phyloP scores from a whole-genome alignment of 2,113 vertebrate genomes.

The Podarcis cretensis region DNA sequence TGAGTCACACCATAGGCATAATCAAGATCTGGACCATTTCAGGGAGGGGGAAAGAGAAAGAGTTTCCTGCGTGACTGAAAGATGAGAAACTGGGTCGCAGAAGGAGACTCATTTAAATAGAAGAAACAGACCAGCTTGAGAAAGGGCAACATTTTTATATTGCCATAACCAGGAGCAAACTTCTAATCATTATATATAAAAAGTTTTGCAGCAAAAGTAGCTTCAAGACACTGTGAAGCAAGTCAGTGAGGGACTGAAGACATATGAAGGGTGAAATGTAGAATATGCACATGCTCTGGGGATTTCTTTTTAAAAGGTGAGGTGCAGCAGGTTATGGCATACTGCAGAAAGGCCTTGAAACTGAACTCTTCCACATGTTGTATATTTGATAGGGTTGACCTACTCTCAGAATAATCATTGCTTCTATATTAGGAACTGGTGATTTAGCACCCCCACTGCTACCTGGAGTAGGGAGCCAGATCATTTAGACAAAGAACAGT shows the following conservation, averaged over 20 bases:
- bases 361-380: background rate
- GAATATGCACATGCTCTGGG: background rate
- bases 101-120: slow-evolving; percentile 14
- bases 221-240: rapidly evolving
- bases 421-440: background rate
- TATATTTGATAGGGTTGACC: background rate
- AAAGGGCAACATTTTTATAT: slow-evolving; percentile 22
- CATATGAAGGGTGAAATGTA: background rate
- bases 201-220: background rate
- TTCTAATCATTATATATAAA: background rate
- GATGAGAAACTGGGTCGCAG: background rate
- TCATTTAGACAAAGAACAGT: background rate
- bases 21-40: background rate
- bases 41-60: background rate
- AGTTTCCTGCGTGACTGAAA: background rate
- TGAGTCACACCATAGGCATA: background rate
- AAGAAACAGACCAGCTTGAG: slow-evolving; percentile 5
- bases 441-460: too few species aligned
- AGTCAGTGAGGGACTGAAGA: background rate
- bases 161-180: background rate
- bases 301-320: background rate
- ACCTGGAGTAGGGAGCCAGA: background rate
- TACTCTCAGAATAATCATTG: background rate
- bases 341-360: background rate
- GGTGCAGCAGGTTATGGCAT: too few species aligned